Evolutionary conservation across 2,797 vertebrate genomes (phyloP), one percentile per base, ranked within the genome.

Genomic region (Rhynchonycteris naso): DNA sequence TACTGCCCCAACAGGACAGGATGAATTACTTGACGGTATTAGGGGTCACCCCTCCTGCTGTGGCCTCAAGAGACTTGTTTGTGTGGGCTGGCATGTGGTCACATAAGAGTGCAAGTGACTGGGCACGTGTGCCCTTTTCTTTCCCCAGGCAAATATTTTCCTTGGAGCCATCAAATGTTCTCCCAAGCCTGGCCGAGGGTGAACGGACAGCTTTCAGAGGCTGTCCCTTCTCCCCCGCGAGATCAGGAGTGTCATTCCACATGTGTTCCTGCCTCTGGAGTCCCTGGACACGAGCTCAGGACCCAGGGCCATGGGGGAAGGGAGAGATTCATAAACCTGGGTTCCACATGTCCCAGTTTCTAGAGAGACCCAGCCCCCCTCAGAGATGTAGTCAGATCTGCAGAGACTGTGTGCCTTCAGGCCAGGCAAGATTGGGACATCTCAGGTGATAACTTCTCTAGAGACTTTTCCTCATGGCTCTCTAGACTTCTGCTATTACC

Each of bases 71-170:
- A 89, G 63, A 69, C n/a, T 74, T 35, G n/a, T 43, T 52, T 68
- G 72, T 38, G 76, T 65, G 63, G 80, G 52, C 33, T n/a, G 52
- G 15, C 33, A 4, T 35, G 66, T 21, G 72, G 91, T 92, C 78
- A 56, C 68, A 22, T 14, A 52, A 4, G 66, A 91, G 33, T 88
- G 72, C 65, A 87, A 80, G 80, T 16, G 14, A 75, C 75, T 0
- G 0, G 11, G 38, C 21, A 65, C 3, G 0, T 82, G 76, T 63
- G n/a, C 38, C 71, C 69, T 85, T 93, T 90, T 88, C 85, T 86
- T 65, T 63, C 54, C 59, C 78, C 6, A 52, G 63, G 59, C 63
- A 88, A 91, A 86, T 94, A 90, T 94, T 95, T 90, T 28, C 61
- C 58, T 65, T 86, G 85, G 96, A 96, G 22, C 61, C 38, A 5